Conservation (phyloP, 2,113 vertebrate species). For the Rhipidura dahli region DNA sequence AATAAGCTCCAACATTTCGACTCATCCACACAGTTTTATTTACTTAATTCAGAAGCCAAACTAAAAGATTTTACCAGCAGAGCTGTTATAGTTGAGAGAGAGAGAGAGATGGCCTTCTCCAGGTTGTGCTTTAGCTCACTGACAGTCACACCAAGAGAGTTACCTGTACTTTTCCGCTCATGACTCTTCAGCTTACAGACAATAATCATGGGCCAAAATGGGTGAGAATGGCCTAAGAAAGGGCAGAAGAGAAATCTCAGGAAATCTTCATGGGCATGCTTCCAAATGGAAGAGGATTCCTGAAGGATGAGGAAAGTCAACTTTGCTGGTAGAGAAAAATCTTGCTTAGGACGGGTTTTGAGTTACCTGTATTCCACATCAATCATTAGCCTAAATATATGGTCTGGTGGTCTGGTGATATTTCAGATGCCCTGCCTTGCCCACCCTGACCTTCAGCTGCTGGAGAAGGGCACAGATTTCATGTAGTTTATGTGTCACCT, state of each 20-base stretch:
- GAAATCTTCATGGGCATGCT: neutral
- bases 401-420: neutral
- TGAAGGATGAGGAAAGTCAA: neutral
- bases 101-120: neutral
- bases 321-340: neutral
- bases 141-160: neutral
- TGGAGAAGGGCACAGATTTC: neutral
- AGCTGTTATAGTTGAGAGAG: neutral
- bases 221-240: neutral
- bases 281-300: neutral
- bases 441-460: neutral
- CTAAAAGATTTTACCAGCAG: neutral
- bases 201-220: neutral
- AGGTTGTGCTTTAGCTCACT: neutral
- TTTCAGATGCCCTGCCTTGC: neutral
- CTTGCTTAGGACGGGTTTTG: neutral
- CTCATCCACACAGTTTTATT: neutral
- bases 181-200: neutral
- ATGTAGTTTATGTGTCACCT: neutral
- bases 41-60: neutral
- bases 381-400: neutral
- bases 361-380: neutral
- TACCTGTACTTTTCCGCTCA: neutral
- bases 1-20: neutral
- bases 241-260: neutral